Conservation (phyloP, 2,113 vertebrate species). For the Panthera leo region DNA sequence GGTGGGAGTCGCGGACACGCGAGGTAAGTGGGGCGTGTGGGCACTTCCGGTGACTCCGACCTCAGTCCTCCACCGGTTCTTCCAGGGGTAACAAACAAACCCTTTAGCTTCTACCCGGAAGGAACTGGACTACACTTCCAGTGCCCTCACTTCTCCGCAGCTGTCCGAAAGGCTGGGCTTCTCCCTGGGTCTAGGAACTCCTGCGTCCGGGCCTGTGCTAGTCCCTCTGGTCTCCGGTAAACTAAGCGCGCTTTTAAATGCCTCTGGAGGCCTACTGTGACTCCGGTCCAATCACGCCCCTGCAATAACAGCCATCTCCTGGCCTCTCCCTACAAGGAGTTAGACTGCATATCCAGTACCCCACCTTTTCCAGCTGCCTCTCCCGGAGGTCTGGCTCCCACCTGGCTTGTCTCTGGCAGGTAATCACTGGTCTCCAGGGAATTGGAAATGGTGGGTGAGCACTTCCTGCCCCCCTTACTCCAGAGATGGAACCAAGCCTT, state of each 20-base stretch:
- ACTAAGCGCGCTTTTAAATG: too few relatives aligned
- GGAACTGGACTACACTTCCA: background rate
- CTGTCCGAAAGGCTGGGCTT: background rate
- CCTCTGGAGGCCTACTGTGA: background rate
- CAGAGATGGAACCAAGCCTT: too few relatives aligned
- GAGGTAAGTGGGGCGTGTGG: accelerated
- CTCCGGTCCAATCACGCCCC: background rate
- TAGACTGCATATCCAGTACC: background rate
- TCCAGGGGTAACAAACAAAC: accelerated
- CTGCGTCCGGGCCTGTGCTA: background rate
- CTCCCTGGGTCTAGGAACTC: background rate
- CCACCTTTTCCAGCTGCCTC: background rate
- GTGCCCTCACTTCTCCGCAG: accelerated
- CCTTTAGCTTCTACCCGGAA: too few relatives aligned
- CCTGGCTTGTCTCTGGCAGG: background rate
- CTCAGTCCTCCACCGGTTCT: accelerated
- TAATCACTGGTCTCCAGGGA: too few relatives aligned
- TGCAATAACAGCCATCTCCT: background rate
- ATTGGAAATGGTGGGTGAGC: background rate
- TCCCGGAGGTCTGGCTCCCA: background rate
- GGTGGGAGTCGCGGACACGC: accelerated
- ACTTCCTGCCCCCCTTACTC: too few relatives aligned
- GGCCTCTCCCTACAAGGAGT: background rate
- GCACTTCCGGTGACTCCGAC: background rate
- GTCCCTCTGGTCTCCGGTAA: background rate